Conservation (phyloP, 2,113 vertebrate species). For the Colinus virginianus region DNA sequence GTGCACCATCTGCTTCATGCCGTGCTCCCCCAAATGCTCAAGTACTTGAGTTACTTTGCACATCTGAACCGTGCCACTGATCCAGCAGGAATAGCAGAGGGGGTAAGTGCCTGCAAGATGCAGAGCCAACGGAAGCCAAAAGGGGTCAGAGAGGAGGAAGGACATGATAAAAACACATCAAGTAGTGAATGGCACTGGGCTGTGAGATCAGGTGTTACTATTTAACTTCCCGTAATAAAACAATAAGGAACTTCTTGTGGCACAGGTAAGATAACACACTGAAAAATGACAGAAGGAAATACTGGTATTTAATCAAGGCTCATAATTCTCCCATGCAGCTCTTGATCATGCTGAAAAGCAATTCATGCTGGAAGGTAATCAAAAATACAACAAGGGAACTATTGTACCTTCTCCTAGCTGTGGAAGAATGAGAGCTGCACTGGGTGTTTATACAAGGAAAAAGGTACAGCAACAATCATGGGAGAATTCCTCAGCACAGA, state of each 20-base stretch:
- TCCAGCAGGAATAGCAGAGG: not conserved
- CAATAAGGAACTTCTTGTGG: not conserved
- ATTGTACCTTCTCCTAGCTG: not conserved
- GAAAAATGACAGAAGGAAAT: constrained; percentile 1
- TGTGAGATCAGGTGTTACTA: not conserved
- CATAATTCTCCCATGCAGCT: not conserved
- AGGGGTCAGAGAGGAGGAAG: not conserved
- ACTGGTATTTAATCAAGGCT: not conserved
- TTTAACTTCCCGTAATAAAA: not conserved
- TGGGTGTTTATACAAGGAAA: not conserved
- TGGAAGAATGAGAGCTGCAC: not conserved
- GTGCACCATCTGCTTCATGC: not conserved
- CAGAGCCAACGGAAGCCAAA: not conserved
- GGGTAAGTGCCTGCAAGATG: not conserved
- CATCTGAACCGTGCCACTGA: not conserved
- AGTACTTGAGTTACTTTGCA: not conserved
- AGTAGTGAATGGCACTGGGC: not conserved
- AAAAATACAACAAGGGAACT: not conserved
- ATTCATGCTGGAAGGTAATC: not conserved
- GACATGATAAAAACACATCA: not conserved
- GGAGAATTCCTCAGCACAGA: not conserved
- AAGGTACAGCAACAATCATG: accelerated
- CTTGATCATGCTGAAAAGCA: not conserved
- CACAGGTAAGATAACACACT: not conserved
- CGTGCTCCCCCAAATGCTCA: not conserved